Conservation (phyloP, 2,888 invertebrate genomes). For the Calameuta idolon region DNA sequence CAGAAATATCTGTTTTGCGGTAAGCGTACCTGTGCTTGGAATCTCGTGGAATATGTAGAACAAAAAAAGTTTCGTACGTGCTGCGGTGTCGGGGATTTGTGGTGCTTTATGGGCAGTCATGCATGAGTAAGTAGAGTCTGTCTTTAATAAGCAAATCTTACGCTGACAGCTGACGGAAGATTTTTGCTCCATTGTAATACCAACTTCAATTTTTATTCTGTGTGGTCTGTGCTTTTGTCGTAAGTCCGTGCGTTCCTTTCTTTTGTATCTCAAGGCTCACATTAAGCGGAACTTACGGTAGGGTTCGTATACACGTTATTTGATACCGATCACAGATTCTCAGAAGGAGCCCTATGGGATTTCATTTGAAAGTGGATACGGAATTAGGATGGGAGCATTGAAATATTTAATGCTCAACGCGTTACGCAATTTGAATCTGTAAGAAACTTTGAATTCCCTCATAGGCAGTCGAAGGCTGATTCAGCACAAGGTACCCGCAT, state of each 20-base stretch:
- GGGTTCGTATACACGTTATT: background rate
- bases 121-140: conserved; percentile 12
- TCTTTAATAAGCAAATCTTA: conserved; percentile 15
- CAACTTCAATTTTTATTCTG: background rate
- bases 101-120: background rate
- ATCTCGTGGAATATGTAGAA: background rate
- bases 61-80: background rate
- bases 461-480: background rate
- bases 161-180: background rate
- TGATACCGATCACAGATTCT: background rate
- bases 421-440: background rate
- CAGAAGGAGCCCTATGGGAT: background rate
- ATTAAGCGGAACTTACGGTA: background rate
- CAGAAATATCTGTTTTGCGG: background rate
- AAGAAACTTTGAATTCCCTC: background rate
- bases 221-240: background rate
- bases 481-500: too few species aligned
- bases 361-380: background rate
- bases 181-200: background rate
- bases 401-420: background rate
- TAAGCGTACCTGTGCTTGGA: background rate
- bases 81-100: background rate
- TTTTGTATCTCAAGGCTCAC: background rate
- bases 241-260: background rate
- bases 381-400: background rate